Conservation (phyloP, 2,888 invertebrate genomes). For the Drosophila barbarae region DNA sequence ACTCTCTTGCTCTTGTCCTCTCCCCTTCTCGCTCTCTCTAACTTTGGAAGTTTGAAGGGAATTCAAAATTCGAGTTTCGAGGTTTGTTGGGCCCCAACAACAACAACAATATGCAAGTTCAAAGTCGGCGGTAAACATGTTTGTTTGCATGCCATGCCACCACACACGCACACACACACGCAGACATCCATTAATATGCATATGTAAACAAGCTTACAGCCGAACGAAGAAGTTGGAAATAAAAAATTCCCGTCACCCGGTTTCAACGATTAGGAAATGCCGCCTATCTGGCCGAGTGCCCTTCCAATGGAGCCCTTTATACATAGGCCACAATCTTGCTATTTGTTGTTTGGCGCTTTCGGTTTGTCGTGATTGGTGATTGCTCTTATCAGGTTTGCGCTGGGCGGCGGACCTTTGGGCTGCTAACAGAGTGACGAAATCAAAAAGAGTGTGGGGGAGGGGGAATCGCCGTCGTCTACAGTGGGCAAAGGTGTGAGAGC, state of each 20-base stretch:
- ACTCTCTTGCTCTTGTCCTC: constrained; percentile 6
- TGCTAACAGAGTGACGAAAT: constrained; percentile 26
- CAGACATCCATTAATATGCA: constrained; percentile 19
- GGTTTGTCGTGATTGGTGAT: constrained; percentile 15
- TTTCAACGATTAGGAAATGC: constrained; percentile 31
- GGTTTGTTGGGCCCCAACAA: constrained; percentile 11
- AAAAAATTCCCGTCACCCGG: constrained; percentile 39
- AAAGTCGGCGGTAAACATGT: constrained; percentile 56
- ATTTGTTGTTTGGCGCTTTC: constrained; percentile 26
- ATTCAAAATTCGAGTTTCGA: constrained; percentile 39
- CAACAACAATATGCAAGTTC: constrained; percentile 49
- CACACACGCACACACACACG: constrained; percentile 12
- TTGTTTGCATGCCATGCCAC: constrained; percentile 32
- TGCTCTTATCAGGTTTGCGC: constrained; percentile 25
- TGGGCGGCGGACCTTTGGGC: constrained; percentile 29
- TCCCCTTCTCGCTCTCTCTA: neutral
- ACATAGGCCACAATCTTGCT: constrained; percentile 6
- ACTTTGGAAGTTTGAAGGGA: constrained; percentile 17
- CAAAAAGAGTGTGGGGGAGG: neutral
- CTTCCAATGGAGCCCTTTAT: constrained; percentile 27
- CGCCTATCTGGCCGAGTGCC: constrained; percentile 34
- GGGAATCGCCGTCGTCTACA: neutral
- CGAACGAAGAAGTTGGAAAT: constrained; percentile 14
- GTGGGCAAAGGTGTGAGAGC: constrained; percentile 1
- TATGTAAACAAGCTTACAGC: constrained; percentile 37